phyloP scores from a whole-genome alignment of 2,797 vertebrate genomes.

The Sternarchorhynchus goeldii region DNA sequence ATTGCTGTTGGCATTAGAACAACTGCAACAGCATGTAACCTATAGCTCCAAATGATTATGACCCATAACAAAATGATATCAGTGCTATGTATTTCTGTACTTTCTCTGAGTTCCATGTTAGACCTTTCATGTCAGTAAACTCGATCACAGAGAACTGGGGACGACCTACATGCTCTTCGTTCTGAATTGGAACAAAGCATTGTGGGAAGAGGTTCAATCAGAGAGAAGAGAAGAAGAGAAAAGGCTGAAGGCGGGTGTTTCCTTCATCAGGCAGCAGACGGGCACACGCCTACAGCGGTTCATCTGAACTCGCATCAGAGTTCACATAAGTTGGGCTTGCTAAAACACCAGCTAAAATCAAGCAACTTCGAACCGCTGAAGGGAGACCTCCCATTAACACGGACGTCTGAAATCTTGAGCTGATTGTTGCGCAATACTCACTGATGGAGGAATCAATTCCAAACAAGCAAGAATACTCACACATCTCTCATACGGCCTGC shows the following conservation, averaged over 20 bases:
- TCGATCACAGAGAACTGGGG: neutral
- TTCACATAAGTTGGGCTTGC: conserved; percentile 13
- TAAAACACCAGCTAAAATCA: conserved; percentile 32
- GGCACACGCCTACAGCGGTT: conserved; percentile 1
- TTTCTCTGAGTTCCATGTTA: neutral
- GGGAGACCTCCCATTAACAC: conserved; percentile 37
- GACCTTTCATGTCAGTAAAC: neutral
- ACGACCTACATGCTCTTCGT: conserved; percentile 1
- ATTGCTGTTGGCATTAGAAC: too few relatives aligned
- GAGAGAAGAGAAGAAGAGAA: conserved; percentile 21
- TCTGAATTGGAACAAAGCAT: conserved; percentile 30
- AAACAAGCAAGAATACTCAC: conserved; percentile 27
- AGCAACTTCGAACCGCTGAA: conserved; percentile 18
- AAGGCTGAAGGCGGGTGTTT: conserved; percentile 29
- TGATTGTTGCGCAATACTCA: conserved; percentile 25
- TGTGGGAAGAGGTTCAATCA: conserved; percentile 1
- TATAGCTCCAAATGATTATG: conserved; percentile 14
- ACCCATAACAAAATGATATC: conserved; percentile 9
- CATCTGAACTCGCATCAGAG: conserved; percentile 15
- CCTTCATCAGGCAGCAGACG: conserved; percentile 27
- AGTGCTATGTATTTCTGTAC: neutral
- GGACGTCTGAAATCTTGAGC: conserved; percentile 30
- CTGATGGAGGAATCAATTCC: conserved; percentile 36
- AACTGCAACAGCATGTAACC: neutral
- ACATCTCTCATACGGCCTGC: neutral